These are phyloP conservation scores for Tillus elongatus DNA, from an alignment of 2,888 invertebrate species.

Conservation along the genomic window DNA sequence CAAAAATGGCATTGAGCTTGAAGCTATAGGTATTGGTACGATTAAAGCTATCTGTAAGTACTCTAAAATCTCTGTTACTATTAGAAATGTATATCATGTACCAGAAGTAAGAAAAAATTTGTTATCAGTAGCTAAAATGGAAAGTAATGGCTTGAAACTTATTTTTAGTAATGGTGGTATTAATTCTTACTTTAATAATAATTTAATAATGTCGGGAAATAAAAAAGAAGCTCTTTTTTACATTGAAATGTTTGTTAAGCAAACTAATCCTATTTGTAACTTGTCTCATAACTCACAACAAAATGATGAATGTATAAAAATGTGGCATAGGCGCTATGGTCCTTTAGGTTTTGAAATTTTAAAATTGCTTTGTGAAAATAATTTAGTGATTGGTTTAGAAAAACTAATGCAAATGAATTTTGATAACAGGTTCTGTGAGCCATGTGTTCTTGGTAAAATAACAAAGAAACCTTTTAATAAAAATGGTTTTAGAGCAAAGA, in stretches of 20 bases:
- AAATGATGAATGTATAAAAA: no score
- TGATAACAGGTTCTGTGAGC: background rate
- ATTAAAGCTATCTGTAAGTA: no score
- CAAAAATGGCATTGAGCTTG: no score
- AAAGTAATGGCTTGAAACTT: constrained; percentile 7
- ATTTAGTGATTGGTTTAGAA: background rate
- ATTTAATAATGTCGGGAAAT: no score
- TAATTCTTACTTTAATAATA: constrained; percentile 4
- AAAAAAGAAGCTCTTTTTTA: no score
- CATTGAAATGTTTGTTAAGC: no score
- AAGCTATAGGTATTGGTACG: no score
- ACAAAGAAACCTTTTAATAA: constrained; percentile 9
- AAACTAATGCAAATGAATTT: background rate
- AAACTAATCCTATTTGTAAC: no score
- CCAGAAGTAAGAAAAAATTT: constrained; percentile 7
- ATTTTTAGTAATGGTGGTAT: constrained; percentile 6
- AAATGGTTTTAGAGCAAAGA: constrained; percentile 6
- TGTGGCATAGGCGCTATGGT: constrained; percentile 6
- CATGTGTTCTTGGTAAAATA: background rate
- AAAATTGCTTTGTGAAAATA: no score
- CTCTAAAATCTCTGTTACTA: no score
- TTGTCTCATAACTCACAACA: no score
- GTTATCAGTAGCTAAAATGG: constrained; percentile 5
- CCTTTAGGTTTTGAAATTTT: no score
- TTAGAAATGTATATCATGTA: constrained; percentile 7